phyloP scores from a whole-genome alignment of 53 echinoderm and acorn worm genomes.

The Zoroaster sp. region DNA sequence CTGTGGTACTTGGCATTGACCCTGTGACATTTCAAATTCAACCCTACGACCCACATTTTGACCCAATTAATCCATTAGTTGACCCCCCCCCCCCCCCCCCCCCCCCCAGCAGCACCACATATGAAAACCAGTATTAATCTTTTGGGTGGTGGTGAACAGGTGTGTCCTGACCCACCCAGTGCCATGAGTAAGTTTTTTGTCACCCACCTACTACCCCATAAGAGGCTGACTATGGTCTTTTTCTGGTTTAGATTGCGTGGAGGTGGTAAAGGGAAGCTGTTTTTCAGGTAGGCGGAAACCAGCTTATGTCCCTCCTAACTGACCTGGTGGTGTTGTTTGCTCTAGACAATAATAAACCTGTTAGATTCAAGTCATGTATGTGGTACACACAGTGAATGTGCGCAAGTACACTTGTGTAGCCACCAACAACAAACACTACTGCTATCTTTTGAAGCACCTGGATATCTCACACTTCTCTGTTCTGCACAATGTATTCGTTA shows the following conservation, averaged over 20 bases:
- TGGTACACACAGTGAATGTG: no score
- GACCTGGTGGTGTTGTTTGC: neutral
- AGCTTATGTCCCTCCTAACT: neutral
- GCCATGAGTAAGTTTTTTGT: neutral
- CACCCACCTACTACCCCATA: neutral
- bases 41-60: neutral
- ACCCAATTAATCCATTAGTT: neutral
- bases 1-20: no score
- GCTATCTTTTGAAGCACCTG: no score
- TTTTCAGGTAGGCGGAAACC: conserved; percentile 27
- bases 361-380: no score
- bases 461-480: no score
- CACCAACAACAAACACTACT: no score
- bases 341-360: no score
- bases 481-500: no score
- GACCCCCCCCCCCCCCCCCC: neutral
- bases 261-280: conserved; percentile 2
- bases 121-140: neutral
- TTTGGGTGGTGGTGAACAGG: neutral
- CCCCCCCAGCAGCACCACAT: neutral
- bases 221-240: conserved; percentile 21
- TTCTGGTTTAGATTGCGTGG: conserved; percentile 32
- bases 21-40: no score
- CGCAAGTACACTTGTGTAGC: no score
- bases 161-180: neutral